Conservation (phyloP, 1,140 invertebrate species). For the Neotoxoptera formosana region DNA sequence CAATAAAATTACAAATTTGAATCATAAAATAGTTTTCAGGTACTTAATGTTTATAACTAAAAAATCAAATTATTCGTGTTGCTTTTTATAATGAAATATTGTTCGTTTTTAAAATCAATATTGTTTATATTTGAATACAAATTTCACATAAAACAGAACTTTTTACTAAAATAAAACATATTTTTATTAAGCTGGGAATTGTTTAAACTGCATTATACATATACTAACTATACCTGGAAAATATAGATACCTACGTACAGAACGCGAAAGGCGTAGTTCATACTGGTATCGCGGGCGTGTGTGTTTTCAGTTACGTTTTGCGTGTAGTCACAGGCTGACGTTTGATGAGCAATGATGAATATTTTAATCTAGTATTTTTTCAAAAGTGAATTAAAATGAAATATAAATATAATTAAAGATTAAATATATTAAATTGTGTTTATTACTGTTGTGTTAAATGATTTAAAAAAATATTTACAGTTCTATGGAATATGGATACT, state of each 20-base stretch:
- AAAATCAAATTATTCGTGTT: background rate
- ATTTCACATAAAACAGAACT: background rate
- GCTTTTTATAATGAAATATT: background rate
- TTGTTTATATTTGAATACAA: background rate
- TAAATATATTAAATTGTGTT: background rate
- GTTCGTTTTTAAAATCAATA: background rate
- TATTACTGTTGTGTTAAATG: background rate
- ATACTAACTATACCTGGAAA: background rate
- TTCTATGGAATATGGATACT: slow-evolving; percentile 30
- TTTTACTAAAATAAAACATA: background rate
- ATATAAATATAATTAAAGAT: background rate
- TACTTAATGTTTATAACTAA: background rate
- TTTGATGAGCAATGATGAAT: background rate
- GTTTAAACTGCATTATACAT: background rate
- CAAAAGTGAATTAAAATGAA: background rate
- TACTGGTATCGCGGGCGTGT: background rate
- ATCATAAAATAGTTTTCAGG: background rate
- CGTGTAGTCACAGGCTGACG: slow-evolving; percentile 32
- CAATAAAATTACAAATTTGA: background rate
- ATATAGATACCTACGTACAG: background rate
- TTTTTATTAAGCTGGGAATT: background rate
- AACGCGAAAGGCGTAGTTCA: slow-evolving; percentile 24
- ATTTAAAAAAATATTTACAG: background rate
- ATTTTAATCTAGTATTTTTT: background rate
- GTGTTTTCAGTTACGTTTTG: slow-evolving; percentile 50